Conservation (phyloP, 2,113 vertebrate species). For the Bufo bufo region DNA sequence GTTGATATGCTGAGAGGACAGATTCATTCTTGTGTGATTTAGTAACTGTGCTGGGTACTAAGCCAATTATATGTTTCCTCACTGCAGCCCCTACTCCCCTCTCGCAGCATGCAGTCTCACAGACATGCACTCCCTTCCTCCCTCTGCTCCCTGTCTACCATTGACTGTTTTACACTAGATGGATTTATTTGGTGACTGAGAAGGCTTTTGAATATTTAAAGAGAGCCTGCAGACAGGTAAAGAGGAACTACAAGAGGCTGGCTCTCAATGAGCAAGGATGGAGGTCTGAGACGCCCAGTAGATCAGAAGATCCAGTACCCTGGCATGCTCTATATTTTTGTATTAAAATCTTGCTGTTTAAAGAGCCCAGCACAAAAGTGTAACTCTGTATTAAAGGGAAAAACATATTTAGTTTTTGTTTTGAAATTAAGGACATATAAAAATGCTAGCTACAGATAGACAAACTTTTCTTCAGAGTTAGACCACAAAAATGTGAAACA, state of each 20-base stretch:
- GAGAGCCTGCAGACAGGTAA: neutral
- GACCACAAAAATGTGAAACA: no score
- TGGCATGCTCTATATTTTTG: neutral
- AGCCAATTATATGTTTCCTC: neutral
- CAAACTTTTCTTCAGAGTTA: no score
- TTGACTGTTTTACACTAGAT: neutral
- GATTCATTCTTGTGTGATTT: neutral
- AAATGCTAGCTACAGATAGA: no score
- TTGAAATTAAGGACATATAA: no score
- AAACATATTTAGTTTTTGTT: neutral
- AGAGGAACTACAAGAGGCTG: neutral
- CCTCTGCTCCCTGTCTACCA: neutral
- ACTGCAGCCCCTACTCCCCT: neutral
- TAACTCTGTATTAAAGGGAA: neutral
- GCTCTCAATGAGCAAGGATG: neutral
- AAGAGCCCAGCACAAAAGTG: neutral
- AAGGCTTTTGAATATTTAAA: neutral
- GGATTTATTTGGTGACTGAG: neutral
- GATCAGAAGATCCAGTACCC: neutral
- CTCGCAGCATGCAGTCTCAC: neutral
- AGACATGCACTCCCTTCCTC: neutral
- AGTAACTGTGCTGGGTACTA: neutral
- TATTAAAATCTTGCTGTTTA: neutral
- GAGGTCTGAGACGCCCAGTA: neutral
- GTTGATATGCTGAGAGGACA: no score